Conservation (phyloP, 2,113 vertebrate species). For the Rostratula benghalensis region DNA sequence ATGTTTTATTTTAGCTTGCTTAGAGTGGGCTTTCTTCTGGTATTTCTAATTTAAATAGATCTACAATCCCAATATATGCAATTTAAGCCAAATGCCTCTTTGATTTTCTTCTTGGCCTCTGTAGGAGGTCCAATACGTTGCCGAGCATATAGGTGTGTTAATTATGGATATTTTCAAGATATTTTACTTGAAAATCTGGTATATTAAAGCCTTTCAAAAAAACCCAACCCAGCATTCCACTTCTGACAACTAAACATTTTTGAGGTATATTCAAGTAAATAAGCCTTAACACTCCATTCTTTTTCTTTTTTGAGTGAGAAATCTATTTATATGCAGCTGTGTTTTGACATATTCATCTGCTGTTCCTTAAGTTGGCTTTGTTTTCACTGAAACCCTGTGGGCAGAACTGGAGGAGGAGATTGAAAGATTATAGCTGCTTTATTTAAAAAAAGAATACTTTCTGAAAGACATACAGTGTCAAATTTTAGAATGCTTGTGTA, state of each 20-base stretch:
- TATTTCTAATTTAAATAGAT: neutral
- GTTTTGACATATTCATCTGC: neutral
- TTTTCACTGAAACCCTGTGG: neutral
- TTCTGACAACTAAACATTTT: neutral
- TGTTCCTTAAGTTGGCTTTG: neutral
- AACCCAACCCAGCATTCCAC: neutral
- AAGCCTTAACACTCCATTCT: neutral
- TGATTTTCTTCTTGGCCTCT: neutral
- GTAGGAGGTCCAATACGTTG: neutral
- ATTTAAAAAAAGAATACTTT: neutral
- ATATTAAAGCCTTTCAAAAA: neutral
- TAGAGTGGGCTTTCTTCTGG: neutral
- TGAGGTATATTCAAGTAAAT: neutral
- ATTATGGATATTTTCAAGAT: neutral
- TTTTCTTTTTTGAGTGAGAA: neutral
- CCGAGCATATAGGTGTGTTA: neutral
- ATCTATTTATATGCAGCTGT: neutral
- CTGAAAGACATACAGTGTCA: neutral
- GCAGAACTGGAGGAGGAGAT: neutral
- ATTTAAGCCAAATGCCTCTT: neutral
- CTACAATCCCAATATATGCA: neutral
- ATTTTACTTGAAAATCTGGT: neutral
- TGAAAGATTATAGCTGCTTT: neutral
- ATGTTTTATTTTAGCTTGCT: neutral
- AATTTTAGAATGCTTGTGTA: neutral